Conservation (phyloP, 2,113 vertebrate species). For the Paradoxurus hermaphroditus region DNA sequence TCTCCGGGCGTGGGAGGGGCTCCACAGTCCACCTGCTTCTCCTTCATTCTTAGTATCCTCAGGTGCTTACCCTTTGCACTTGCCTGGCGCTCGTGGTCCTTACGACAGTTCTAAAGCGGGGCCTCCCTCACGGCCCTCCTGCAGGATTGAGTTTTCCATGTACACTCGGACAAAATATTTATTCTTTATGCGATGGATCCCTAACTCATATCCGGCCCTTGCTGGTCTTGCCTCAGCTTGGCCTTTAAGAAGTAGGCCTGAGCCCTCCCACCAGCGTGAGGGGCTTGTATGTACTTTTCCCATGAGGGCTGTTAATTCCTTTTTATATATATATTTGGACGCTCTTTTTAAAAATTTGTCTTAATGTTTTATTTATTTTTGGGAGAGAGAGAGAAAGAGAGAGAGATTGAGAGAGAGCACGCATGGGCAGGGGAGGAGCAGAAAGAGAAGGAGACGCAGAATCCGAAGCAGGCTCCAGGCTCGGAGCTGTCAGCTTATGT, state of each 20-base stretch:
- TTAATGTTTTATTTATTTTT: too few relatives aligned
- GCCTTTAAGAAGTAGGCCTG: accelerated
- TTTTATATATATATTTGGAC: not conserved
- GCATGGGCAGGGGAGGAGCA: too few relatives aligned
- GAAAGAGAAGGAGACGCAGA: too few relatives aligned
- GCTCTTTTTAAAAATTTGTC: too few relatives aligned
- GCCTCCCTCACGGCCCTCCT: not conserved
- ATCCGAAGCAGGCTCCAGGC: too few relatives aligned
- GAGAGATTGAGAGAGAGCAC: too few relatives aligned
- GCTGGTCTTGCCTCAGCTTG: not conserved
- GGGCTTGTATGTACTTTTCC: not conserved
- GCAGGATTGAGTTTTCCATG: not conserved
- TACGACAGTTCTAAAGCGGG: not conserved
- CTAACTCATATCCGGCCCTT: not conserved
- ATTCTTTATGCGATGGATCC: not conserved
- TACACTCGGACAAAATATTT: not conserved
- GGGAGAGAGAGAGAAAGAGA: too few relatives aligned
- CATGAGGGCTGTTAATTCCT: not conserved
- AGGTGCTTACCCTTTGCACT: not conserved
- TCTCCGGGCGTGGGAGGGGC: not conserved
- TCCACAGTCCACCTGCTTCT: not conserved
- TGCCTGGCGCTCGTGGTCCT: accelerated
- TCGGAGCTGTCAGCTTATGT: too few relatives aligned
- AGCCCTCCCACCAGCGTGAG: not conserved
- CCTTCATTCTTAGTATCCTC: not conserved